Percentiles rank a stretch among this genome's conserved stretches.
phyloP scores from a whole-genome alignment of 2,113 vertebrate species.

The Callocephalon fimbriatum region DNA sequence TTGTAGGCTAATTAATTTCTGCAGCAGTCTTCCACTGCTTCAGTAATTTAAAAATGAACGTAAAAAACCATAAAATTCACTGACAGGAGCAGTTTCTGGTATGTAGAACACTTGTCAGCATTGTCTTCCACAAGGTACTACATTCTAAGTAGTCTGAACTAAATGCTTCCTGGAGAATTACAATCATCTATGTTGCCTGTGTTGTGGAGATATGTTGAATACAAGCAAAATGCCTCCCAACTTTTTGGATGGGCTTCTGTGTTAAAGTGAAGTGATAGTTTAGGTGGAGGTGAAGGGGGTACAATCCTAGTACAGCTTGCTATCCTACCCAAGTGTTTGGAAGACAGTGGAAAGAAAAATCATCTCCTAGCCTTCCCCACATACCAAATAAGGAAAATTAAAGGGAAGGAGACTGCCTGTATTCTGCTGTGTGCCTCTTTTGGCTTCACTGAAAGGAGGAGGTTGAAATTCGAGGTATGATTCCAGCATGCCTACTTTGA shows the following conservation, averaged over 20 bases:
- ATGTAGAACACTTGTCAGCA: neutral
- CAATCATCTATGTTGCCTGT: neutral
- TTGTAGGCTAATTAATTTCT: neutral
- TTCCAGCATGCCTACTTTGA: neutral
- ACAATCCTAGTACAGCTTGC: neutral
- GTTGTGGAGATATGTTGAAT: neutral
- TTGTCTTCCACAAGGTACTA: neutral
- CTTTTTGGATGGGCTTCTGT: neutral
- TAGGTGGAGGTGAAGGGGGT: neutral
- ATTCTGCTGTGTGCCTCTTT: neutral
- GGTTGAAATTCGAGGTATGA: neutral
- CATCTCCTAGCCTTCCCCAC: rapidly evolving
- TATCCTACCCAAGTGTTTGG: neutral
- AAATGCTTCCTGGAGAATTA: neutral
- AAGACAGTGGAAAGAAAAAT: neutral
- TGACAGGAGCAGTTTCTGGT: neutral
- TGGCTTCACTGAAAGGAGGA: neutral
- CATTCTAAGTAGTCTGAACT: neutral
- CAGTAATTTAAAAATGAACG: neutral
- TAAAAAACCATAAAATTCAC: neutral
- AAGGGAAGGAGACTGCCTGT: neutral
- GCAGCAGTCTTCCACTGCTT: neutral
- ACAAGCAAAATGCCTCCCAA: neutral
- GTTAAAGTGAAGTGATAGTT: neutral
- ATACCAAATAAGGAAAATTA: neutral